Conservation (phyloP, 2,888 invertebrate species). For the Silvanus unidentatus region DNA sequence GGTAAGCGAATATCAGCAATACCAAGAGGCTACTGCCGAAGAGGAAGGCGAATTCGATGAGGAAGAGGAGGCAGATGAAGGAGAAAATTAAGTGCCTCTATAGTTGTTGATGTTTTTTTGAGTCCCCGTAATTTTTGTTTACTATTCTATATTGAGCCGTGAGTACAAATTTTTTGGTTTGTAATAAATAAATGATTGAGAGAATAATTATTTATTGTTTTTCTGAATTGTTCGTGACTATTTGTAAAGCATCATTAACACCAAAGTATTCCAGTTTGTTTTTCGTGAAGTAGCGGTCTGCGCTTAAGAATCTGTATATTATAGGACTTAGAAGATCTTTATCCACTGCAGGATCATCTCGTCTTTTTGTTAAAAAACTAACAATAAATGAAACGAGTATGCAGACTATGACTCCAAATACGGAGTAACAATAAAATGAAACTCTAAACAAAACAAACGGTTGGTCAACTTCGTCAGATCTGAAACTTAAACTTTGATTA, state of each 20-base stretch:
- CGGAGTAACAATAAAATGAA: slow-evolving; percentile 29
- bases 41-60: slow-evolving; percentile 78
- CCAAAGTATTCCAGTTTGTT: too few species aligned
- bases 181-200: too few species aligned
- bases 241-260: too few species aligned
- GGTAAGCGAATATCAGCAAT: slow-evolving; percentile 71
- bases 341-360: slow-evolving; percentile 21
- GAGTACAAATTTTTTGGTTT: too few species aligned
- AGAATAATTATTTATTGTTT: too few species aligned
- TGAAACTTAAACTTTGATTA: background rate
- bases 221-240: too few species aligned
- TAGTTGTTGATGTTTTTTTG: too few species aligned
- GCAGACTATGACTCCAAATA: slow-evolving; percentile 20
- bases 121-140: too few species aligned
- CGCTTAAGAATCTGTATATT: slow-evolving; percentile 18
- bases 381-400: slow-evolving; percentile 24
- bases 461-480: background rate
- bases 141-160: too few species aligned
- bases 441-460: slow-evolving; percentile 24
- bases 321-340: slow-evolving; percentile 27
- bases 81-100: too few species aligned
- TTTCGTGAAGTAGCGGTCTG: too few species aligned
- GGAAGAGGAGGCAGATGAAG: slow-evolving; percentile 56
- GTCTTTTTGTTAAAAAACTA: slow-evolving; percentile 23
- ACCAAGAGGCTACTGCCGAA: slow-evolving; percentile 59